A percentile compares a stretch with the other conserved stretches of the same genome.
phyloP scores from a whole-genome alignment of 92 coral and sea anemone species.

The Phenganax subtilis region DNA sequence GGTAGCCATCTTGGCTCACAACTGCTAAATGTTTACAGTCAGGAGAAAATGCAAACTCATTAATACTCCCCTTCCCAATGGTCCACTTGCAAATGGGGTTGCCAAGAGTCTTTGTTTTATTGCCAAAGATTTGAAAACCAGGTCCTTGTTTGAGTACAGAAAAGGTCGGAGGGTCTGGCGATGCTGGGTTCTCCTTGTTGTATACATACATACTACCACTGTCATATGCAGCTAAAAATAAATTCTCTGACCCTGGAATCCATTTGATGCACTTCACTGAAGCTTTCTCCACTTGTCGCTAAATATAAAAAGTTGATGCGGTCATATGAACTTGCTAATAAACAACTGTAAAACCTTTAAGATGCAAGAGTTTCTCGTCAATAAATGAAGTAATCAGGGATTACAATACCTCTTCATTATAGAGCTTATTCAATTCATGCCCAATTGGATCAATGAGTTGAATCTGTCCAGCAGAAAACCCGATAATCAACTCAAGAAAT shows the following conservation, averaged over 20 bases:
- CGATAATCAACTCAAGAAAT: constrained; percentile 86
- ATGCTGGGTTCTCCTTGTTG: constrained; percentile 89
- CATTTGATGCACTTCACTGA: constrained; percentile 91
- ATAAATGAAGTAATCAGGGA: background rate
- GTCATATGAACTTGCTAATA: background rate
- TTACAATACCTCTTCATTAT: constrained; percentile 81
- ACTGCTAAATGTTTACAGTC: constrained; percentile 97
- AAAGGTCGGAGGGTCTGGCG: constrained; percentile 72
- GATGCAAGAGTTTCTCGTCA: background rate
- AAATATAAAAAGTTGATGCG: constrained; percentile 10
- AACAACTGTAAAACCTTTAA: background rate
- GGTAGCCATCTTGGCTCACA: constrained; percentile 88
- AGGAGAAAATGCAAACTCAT: constrained; percentile 96
- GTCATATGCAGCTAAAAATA: constrained; percentile 85
- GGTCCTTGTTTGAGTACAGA: constrained; percentile 96
- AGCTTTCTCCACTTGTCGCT: constrained; percentile 92
- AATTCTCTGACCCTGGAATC: constrained; percentile 98
- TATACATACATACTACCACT: constrained; percentile 98
- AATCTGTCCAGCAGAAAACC: constrained; percentile 97
- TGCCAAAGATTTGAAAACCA: constrained; percentile 71
- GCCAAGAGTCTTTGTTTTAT: constrained; percentile 79
- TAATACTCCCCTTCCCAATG: constrained; percentile 77
- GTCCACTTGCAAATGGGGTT: constrained; percentile 99
- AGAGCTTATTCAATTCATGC: constrained; percentile 92
- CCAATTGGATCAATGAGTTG: constrained; percentile 92